phyloP scores from a whole-genome alignment of 2,888 invertebrate species.

The Lasioglossum oenotherae region DNA sequence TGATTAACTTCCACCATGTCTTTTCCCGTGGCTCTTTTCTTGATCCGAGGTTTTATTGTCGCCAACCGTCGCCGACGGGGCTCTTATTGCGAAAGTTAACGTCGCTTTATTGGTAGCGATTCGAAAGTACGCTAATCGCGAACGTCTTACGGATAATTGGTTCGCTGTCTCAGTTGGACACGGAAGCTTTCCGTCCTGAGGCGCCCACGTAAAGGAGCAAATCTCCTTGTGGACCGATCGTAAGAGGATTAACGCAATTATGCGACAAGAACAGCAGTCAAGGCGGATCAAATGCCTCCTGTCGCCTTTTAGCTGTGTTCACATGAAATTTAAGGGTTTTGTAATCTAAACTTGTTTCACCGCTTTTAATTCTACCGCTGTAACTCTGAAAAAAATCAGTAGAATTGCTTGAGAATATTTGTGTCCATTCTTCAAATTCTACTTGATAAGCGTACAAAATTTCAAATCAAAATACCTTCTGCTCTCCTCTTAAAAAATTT shows the following conservation, averaged over 20 bases:
- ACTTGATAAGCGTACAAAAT: neutral
- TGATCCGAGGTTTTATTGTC: neutral
- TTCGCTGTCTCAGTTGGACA: neutral
- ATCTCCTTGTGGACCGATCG: neutral
- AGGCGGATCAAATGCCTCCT: neutral
- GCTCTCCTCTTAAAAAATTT: neutral
- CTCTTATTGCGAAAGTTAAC: neutral
- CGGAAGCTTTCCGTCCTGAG: neutral
- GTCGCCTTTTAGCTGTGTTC: neutral
- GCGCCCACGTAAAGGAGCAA: neutral
- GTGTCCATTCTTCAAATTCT: neutral
- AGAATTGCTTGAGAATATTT: neutral
- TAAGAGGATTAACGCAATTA: slow-evolving; percentile 35
- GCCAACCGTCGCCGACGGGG: neutral
- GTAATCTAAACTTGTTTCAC: neutral
- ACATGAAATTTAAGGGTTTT: neutral
- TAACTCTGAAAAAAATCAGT: neutral
- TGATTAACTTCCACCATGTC: slow-evolving; percentile 18
- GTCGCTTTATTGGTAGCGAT: neutral
- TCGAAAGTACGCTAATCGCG: slow-evolving; percentile 5
- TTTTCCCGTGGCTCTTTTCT: neutral
- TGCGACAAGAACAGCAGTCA: neutral
- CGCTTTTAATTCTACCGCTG: neutral
- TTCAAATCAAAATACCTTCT: neutral
- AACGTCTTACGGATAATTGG: slow-evolving; percentile 1